Percentiles rank a stretch among this genome's conserved stretches.
phyloP scores from a whole-genome alignment of 2,888 invertebrate genomes.

The Resseliella maxima region DNA sequence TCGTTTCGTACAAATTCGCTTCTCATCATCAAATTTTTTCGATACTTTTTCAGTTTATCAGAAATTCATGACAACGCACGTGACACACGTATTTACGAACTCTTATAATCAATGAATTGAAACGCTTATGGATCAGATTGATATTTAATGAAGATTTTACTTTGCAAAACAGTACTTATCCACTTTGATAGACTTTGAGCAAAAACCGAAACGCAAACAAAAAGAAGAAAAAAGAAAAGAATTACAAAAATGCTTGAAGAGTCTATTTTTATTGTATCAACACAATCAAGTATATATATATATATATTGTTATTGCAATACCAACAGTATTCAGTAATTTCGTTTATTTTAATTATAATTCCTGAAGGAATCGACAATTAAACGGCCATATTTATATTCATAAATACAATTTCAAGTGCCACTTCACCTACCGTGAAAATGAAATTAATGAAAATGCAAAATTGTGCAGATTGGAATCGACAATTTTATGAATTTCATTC shows the following conservation, averaged over 20 bases:
- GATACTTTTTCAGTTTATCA: not conserved
- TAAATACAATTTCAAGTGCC: not conserved
- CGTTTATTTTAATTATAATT: not conserved
- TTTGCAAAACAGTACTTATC: not conserved
- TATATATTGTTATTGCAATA: no score
- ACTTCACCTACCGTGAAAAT: not conserved
- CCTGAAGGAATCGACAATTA: not conserved
- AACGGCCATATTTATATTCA: not conserved
- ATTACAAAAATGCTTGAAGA: no score
- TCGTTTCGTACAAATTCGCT: not conserved
- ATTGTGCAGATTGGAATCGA: not conserved
- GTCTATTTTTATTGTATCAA: no score
- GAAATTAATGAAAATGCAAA: not conserved
- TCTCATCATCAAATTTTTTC: not conserved
- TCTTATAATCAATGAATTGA: not conserved
- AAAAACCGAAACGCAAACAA: no score
- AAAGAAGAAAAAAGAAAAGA: no score
- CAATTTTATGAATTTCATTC: constrained; percentile 2
- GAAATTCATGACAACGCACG: not conserved
- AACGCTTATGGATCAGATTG: not conserved
- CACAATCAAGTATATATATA: no score
- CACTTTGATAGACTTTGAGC: no score
- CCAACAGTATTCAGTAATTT: not conserved
- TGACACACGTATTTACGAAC: not conserved
- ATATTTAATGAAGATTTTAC: not conserved